Evolutionary conservation across 53 echinoderm and acorn worm genomes (phyloP).

Genomic region (Temnopleurus reevesii): DNA sequence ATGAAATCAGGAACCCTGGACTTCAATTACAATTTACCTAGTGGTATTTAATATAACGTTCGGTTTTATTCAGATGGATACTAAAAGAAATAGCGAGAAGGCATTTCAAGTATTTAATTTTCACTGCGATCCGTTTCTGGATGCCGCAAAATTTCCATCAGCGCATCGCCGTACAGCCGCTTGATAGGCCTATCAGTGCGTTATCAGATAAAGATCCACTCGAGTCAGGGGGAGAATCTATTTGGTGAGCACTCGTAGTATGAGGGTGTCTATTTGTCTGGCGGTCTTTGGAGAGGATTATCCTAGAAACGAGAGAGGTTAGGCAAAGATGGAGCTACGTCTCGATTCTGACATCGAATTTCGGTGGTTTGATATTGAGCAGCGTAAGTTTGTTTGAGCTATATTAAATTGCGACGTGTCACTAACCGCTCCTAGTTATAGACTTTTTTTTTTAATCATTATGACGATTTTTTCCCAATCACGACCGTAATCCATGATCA

Average conservation of each 20-base stretch:
- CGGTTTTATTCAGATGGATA: no score
- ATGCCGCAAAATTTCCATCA: neutral
- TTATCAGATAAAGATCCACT: constrained; percentile 22
- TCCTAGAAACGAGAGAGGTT: neutral
- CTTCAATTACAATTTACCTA: no score
- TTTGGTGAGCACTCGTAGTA: constrained; percentile 1
- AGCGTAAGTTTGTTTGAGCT: no score
- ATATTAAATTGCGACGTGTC: no score
- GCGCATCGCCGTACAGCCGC: neutral
- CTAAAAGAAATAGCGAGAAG: no score
- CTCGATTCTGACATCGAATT: neutral
- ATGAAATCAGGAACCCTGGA: no score
- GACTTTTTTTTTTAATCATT: no score
- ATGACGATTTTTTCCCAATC: no score
- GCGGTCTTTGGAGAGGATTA: neutral
- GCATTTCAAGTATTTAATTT: no score
- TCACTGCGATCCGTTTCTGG: neutral
- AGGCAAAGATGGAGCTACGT: neutral
- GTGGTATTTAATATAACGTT: no score
- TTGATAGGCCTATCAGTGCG: neutral
- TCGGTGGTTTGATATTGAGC: neutral
- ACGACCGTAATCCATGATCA: no score
- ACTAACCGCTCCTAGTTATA: no score
- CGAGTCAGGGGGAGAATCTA: constrained; percentile 21
- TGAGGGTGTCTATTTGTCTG: neutral